A percentile compares a stretch with the other conserved stretches of the same genome.
Conservation (phyloP, 2,113 vertebrate genomes). For the Marmota monax region DNA sequence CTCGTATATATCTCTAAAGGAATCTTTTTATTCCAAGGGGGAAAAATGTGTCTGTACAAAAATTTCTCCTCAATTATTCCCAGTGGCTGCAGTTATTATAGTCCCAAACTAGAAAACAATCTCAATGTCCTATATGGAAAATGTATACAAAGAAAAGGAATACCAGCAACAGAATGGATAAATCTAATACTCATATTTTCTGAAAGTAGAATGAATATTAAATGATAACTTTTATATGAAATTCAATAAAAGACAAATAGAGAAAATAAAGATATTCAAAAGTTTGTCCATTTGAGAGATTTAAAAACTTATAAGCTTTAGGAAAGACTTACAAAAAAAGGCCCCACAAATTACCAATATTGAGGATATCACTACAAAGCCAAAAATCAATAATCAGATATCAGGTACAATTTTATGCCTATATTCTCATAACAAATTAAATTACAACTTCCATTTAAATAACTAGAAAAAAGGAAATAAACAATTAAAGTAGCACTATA, state of each 20-base stretch:
- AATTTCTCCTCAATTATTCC: neutral
- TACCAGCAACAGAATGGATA: neutral
- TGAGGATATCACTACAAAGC: neutral
- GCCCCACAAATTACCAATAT: neutral
- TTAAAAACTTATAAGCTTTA: neutral
- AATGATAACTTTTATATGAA: neutral
- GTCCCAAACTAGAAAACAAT: neutral
- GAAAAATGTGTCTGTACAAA: neutral
- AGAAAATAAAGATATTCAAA: slow-evolving; percentile 35
- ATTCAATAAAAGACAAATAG: neutral
- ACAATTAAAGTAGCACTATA: neutral
- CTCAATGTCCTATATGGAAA: neutral
- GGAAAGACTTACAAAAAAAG: neutral
- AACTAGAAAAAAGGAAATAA: neutral
- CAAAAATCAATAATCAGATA: neutral
- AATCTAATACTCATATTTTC: neutral
- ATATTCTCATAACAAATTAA: neutral
- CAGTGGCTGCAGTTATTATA: neutral
- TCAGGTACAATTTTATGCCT: neutral
- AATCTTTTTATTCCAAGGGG: neutral
- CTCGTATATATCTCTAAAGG: neutral
- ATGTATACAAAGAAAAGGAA: neutral
- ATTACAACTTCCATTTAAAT: neutral
- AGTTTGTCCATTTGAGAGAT: neutral
- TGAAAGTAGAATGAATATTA: neutral